phyloP scores from a whole-genome alignment of 2,797 vertebrate genomes.

The Oophaga sylvatica region DNA sequence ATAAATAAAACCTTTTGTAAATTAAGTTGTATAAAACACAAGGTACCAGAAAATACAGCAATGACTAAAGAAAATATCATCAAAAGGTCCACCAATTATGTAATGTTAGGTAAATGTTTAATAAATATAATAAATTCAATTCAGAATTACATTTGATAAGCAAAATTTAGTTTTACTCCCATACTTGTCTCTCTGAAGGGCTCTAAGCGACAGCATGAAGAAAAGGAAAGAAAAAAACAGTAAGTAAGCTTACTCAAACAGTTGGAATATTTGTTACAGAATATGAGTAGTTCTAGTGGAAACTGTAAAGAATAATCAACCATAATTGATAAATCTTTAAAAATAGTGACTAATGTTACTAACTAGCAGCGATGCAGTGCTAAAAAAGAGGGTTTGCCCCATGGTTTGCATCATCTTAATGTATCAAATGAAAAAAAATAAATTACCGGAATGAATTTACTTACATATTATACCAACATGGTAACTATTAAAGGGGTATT shows the following conservation, averaged over 20 bases:
- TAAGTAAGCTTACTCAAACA: constrained; percentile 97
- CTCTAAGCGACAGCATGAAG: constrained; percentile 98
- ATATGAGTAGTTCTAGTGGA: constrained; percentile 73
- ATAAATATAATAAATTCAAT: constrained; percentile 88
- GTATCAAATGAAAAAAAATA: too few relatives aligned
- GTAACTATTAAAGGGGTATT: neutral
- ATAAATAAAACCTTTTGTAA: neutral
- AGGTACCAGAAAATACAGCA: constrained; percentile 36
- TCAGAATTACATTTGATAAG: constrained; percentile 99
- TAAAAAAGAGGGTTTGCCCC: neutral
- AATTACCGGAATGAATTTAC: neutral
- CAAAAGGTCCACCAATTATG: neutral
- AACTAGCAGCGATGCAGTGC: neutral
- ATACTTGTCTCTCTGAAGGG: constrained; percentile 99
- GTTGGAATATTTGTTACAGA: constrained; percentile 83
- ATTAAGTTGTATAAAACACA: neutral
- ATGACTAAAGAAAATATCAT: constrained; percentile 6
- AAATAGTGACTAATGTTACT: neutral
- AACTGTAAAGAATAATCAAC: constrained; percentile 79
- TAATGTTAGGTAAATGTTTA: constrained; percentile 61
- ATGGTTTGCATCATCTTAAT: neutral
- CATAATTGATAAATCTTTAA: constrained; percentile 53
- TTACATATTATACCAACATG: neutral
- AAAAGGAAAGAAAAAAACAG: constrained; percentile 90
- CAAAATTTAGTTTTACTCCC: constrained; percentile 99